phyloP scores from a whole-genome alignment of 2,113 vertebrate genomes.

The Pomatorhinus ruficollis region DNA sequence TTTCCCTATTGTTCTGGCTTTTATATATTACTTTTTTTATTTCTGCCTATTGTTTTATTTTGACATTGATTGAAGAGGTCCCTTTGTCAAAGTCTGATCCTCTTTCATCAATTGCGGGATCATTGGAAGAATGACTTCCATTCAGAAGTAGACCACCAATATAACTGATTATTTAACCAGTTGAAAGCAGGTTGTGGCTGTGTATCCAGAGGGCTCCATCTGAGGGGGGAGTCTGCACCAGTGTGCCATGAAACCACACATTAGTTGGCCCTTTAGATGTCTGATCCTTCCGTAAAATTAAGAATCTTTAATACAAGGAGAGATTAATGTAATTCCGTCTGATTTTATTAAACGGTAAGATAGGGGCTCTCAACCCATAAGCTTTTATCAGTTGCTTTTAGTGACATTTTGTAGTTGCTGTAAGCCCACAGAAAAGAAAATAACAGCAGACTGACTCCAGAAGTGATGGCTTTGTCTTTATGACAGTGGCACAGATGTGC shows the following conservation, averaged over 20 bases:
- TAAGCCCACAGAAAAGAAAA: neutral
- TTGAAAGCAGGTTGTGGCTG: neutral
- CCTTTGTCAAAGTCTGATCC: neutral
- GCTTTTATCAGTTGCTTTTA: constrained; percentile 16
- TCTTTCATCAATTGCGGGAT: neutral
- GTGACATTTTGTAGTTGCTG: constrained; percentile 4
- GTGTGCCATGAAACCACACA: neutral
- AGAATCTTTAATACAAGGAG: neutral
- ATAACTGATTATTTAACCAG: neutral
- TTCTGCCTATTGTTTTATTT: constrained; percentile 21
- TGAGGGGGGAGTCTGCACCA: neutral
- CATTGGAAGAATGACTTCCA: neutral
- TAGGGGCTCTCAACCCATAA: neutral
- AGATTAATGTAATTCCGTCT: neutral
- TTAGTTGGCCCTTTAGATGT: neutral
- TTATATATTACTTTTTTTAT: neutral
- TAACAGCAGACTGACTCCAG: neutral
- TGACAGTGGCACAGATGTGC: neutral
- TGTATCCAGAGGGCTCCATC: neutral
- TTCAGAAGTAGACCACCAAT: neutral
- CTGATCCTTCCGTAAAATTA: neutral
- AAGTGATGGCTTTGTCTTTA: neutral
- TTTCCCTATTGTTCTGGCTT: neutral
- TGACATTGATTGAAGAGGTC: constrained; percentile 43
- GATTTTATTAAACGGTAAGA: neutral